These are phyloP conservation scores for Phoxinus phoxinus DNA, from an alignment of 2,113 vertebrate species.

Conservation along the genomic window DNA sequence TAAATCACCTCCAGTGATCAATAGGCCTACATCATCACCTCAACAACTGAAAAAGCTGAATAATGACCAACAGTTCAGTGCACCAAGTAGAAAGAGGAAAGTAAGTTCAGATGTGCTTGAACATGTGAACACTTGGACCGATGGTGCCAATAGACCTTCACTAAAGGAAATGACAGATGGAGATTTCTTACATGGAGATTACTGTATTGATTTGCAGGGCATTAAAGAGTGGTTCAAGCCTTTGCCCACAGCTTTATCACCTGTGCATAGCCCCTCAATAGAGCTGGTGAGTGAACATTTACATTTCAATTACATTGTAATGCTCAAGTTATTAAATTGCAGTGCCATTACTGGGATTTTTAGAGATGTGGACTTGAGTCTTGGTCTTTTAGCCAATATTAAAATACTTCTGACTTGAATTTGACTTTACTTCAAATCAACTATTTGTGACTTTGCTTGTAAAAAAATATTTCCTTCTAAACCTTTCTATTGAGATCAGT, in stretches of 20 bases:
- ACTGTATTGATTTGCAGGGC: constrained; percentile 29
- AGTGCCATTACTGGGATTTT: background rate
- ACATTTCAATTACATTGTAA: background rate
- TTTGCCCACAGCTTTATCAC: constrained; percentile 85
- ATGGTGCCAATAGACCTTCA: background rate
- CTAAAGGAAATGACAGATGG: constrained; percentile 7
- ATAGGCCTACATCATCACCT: constrained; percentile 1
- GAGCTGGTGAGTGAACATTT: constrained; percentile 63
- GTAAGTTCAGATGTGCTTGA: constrained; percentile 13
- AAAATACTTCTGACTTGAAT: background rate
- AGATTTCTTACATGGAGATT: background rate
- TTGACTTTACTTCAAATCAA: background rate
- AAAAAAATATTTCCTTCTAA: background rate
- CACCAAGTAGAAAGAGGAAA: constrained; percentile 44
- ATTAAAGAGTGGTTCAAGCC: constrained; percentile 77
- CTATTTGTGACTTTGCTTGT: background rate
- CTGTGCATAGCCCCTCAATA: constrained; percentile 72
- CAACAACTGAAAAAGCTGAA: background rate
- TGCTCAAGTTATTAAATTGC: background rate
- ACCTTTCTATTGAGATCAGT: background rate
- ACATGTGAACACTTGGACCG: background rate
- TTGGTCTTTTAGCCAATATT: background rate
- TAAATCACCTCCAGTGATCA: background rate
- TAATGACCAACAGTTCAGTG: background rate
- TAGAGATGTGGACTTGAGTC: background rate